These are phyloP conservation scores for Montipora sp. DNA, from an alignment of 64 coral and sea anemone species.

Conservation along the genomic window DNA sequence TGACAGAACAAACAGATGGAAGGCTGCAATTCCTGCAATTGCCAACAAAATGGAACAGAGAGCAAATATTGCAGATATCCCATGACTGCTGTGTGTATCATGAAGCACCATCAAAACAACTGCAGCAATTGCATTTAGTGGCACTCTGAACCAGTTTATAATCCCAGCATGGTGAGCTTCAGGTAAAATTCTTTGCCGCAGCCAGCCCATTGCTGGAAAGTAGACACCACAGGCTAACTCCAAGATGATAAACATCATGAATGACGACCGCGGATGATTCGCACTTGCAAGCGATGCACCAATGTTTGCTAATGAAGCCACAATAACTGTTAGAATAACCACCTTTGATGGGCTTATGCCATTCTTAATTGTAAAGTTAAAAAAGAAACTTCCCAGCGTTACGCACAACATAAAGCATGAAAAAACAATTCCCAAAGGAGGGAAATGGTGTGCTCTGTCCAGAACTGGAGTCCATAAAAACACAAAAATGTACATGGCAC, in stretches of 20 bases:
- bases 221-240: conserved; percentile 94
- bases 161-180: conserved; percentile 97
- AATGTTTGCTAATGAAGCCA: conserved; percentile 82
- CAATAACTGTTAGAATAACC: conserved; percentile 66
- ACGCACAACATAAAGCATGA: conserved; percentile 97
- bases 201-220: conserved; percentile 98
- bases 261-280: conserved; percentile 84
- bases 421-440: conserved; percentile 93
- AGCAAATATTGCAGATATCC: conserved; percentile 94
- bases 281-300: conserved; percentile 83
- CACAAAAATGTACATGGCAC: conserved; percentile 98
- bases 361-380: conserved; percentile 77
- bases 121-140: conserved; percentile 88
- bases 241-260: conserved; percentile 86
- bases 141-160: conserved; percentile 99
- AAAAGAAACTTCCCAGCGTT: conserved; percentile 80
- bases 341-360: conserved; percentile 76
- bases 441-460: conserved; percentile 72
- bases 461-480: conserved; percentile 98
- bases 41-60: conserved; percentile 87
- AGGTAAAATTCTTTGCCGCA: conserved; percentile 90
- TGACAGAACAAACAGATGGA: conserved; percentile 69
- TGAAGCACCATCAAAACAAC: conserved; percentile 94
- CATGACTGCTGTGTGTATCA: conserved; percentile 95
- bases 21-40: conserved; percentile 66